Conservation (phyloP, 1,140 invertebrate genomes). For the Pachypeltis micranthus region DNA sequence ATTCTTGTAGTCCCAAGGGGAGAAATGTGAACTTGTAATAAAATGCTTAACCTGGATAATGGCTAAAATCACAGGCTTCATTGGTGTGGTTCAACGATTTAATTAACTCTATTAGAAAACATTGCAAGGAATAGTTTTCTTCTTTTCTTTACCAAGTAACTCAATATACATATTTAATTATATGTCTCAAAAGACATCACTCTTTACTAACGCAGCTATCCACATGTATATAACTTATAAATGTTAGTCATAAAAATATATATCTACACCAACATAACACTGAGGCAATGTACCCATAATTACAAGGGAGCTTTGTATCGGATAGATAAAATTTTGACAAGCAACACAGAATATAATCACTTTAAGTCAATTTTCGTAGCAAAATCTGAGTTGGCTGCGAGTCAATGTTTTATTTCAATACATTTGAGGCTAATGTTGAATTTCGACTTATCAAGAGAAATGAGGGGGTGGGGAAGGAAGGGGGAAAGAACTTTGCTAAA, state of each 20-base stretch:
- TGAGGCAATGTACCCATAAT: not conserved
- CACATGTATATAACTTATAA: not conserved
- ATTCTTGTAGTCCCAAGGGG: not conserved
- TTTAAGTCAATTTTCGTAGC: too few relatives aligned
- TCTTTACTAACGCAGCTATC: not conserved
- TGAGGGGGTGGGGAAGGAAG: too few relatives aligned
- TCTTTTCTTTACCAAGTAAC: constrained; percentile 14
- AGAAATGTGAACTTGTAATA: not conserved
- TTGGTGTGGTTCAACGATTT: constrained; percentile 16
- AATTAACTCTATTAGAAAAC: constrained; percentile 8
- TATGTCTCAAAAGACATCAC: too few relatives aligned
- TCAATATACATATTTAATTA: constrained; percentile 21
- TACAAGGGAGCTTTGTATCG: too few relatives aligned
- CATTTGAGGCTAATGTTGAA: too few relatives aligned
- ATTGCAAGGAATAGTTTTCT: constrained; percentile 16
- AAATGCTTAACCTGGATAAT: constrained; percentile 12
- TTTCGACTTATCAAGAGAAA: too few relatives aligned
- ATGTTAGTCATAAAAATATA: not conserved
- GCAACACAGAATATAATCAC: not conserved
- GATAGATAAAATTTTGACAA: not conserved
- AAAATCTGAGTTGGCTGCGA: too few relatives aligned
- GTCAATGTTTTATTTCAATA: too few relatives aligned
- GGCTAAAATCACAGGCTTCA: constrained; percentile 17
- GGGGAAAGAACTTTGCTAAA: too few relatives aligned
- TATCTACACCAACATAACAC: not conserved